Conservation (phyloP, 2,797 vertebrate species). For the Simalia tracyae region DNA sequence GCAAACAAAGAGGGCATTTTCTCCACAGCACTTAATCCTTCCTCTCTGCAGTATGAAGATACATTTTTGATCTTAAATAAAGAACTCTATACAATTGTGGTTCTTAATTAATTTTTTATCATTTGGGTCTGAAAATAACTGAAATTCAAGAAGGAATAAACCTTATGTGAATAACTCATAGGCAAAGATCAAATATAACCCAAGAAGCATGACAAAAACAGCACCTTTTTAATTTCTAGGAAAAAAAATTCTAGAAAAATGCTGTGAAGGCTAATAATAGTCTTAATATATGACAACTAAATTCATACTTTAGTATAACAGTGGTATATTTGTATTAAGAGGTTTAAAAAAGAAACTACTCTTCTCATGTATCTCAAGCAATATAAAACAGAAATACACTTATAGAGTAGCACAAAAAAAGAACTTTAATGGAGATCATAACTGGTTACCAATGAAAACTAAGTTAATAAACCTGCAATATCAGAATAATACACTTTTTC, state of each 20-base stretch:
- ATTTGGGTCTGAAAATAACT: not conserved
- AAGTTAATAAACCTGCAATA: not conserved
- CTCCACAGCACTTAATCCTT: not conserved
- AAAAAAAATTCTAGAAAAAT: not conserved
- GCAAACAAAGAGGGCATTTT: not conserved
- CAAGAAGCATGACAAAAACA: not conserved
- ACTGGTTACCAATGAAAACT: not conserved
- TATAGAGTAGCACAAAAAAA: not conserved
- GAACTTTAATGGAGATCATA: not conserved
- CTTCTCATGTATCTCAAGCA: not conserved
- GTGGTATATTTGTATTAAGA: not conserved
- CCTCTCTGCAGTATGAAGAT: not conserved
- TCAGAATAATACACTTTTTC: not conserved
- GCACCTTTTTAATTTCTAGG: not conserved
- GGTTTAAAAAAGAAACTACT: not conserved
- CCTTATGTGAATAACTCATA: not conserved
- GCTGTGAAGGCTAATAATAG: not conserved
- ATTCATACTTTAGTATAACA: not conserved
- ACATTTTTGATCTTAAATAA: slow-evolving; percentile 2
- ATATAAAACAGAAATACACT: not conserved
- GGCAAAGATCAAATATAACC: not conserved
- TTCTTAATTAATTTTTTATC: not conserved
- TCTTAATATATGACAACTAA: not conserved
- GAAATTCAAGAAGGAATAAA: not conserved
- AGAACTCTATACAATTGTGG: not conserved